A percentile compares a stretch with the other conserved stretches of the same genome.
These are phyloP conservation scores for Cladorhizidae sp. DNA, from an alignment of 37 sponge, comb jelly and placozoan species.

Conservation along the genomic window DNA sequence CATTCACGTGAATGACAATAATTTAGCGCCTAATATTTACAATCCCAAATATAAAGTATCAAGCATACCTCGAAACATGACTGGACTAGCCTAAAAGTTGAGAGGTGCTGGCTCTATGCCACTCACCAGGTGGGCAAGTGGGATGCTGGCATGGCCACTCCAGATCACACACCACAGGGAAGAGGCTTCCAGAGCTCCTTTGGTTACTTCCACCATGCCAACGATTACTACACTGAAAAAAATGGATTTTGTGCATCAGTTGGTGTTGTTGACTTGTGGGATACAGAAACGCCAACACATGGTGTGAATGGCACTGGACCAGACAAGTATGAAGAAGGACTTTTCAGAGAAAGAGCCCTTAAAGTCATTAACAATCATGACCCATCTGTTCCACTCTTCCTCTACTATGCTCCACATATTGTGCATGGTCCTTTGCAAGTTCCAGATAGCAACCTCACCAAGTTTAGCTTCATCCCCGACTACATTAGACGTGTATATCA, in stretches of 20 bases:
- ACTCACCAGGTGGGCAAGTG: conserved; percentile 64
- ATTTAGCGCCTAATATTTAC: conserved; percentile 6
- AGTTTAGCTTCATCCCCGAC: conserved; percentile 39
- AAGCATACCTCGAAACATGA: conserved; percentile 42
- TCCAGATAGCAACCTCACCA: conserved; percentile 33
- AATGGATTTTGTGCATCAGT: background rate
- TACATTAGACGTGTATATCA: conserved; percentile 19
- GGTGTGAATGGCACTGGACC: conserved; percentile 48
- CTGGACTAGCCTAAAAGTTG: conserved; percentile 40
- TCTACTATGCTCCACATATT: conserved; percentile 51
- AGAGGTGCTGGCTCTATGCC: conserved; percentile 35
- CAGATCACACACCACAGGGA: conserved; percentile 20
- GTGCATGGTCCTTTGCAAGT: conserved; percentile 44
- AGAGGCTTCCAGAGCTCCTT: conserved; percentile 41
- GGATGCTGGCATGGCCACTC: conserved; percentile 51
- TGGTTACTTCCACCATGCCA: conserved; percentile 61
- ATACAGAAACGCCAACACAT: conserved; percentile 36
- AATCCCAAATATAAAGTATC: conserved; percentile 27
- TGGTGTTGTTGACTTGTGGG: conserved; percentile 34
- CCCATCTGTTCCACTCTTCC: conserved; percentile 44
- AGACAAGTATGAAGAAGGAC: conserved; percentile 26
- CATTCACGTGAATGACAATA: conserved; percentile 54
- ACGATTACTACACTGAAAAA: conserved; percentile 55
- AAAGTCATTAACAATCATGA: conserved; percentile 49
- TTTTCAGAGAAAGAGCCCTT: conserved; percentile 16